Percentiles rank a stretch among this genome's conserved stretches.
Conservation (phyloP, 2,888 invertebrate genomes). For the Dascillus cervinus region DNA sequence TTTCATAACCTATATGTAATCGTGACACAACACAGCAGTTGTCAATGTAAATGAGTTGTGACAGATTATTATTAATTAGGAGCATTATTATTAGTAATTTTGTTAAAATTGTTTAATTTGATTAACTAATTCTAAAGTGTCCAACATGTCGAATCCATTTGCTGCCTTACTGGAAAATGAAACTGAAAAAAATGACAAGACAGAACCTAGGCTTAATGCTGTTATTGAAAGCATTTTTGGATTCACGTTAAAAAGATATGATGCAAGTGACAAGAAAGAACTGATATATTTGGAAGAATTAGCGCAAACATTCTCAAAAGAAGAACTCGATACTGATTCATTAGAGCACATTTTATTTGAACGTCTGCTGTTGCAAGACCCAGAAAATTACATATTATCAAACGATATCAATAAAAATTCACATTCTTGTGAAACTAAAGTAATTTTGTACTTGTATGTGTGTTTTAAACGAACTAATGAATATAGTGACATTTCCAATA, state of each 20-base stretch:
- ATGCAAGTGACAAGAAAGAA: constrained; percentile 42
- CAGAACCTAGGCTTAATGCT: not conserved
- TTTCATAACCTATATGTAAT: not conserved
- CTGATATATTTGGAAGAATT: constrained; percentile 62
- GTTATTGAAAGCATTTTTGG: constrained; percentile 66
- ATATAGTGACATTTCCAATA: constrained; percentile 23
- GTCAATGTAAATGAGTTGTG: constrained; percentile 4
- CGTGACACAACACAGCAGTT: not conserved
- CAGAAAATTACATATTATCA: constrained; percentile 47
- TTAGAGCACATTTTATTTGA: constrained; percentile 75
- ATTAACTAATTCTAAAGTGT: constrained; percentile 18
- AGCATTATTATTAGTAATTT: too few relatives aligned
- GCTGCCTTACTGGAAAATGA: constrained; percentile 23
- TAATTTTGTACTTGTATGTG: constrained; percentile 64
- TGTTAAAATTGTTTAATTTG: constrained; percentile 1
- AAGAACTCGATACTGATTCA: constrained; percentile 54
- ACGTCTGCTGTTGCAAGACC: constrained; percentile 56
- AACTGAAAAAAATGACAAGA: not conserved
- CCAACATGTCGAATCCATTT: constrained; percentile 27
- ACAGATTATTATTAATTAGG: too few relatives aligned
- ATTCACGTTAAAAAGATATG: constrained; percentile 65
- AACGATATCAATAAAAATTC: constrained; percentile 30
- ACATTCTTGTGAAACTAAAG: constrained; percentile 53
- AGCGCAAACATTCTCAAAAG: constrained; percentile 45
- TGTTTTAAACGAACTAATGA: constrained; percentile 54